These are phyloP conservation scores for Tipula helvola DNA, from an alignment of 2,888 invertebrate species.

Conservation along the genomic window DNA sequence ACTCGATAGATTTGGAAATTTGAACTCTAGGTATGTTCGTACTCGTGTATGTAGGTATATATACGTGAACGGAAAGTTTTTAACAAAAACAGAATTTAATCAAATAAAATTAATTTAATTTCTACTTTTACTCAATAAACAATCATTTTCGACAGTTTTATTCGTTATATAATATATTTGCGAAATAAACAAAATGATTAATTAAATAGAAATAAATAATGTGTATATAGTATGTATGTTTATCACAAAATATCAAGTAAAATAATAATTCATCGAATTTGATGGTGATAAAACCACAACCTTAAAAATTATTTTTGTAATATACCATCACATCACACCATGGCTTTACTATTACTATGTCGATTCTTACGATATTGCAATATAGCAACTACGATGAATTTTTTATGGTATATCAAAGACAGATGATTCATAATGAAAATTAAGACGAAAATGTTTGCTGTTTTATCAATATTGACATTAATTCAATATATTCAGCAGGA, in stretches of 20 bases:
- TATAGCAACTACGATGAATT: background rate
- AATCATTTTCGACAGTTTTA: background rate
- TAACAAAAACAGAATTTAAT: background rate
- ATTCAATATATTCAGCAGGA: background rate
- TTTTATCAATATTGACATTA: background rate
- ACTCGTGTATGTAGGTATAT: background rate
- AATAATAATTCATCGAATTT: background rate
- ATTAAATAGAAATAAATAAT: background rate
- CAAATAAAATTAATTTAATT: background rate
- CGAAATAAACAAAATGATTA: background rate
- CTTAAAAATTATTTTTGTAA: background rate
- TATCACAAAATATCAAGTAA: background rate
- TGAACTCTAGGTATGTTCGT: background rate
- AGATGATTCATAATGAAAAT: background rate
- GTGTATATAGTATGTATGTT: no score
- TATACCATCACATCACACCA: background rate
- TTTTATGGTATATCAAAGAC: background rate
- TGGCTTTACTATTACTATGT: no score
- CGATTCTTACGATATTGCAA: background rate
- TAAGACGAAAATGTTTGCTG: background rate
- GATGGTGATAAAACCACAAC: background rate
- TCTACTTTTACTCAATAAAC: background rate
- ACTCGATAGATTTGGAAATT: background rate
- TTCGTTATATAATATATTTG: background rate
- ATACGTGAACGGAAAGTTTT: background rate